Evolutionary conservation across 2,888 invertebrate species (phyloP).

Genomic region (Leptogaster cylindrica): DNA sequence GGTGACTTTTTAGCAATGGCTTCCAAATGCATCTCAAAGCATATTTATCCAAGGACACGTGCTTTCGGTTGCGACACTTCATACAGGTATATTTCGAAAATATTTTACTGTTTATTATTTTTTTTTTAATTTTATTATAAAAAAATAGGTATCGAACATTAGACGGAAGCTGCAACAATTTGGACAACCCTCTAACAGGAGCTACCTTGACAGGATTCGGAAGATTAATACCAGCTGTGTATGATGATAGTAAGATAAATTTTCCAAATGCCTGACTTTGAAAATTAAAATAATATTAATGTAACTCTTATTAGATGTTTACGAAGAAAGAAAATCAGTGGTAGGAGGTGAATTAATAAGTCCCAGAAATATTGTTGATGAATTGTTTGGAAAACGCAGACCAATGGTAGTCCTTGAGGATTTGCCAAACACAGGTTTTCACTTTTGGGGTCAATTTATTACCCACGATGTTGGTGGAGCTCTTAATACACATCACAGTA

Average conservation of each 20-base stretch:
- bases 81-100: neutral
- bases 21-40: conserved; percentile 1
- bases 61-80: neutral
- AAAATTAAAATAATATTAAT: neutral
- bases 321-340: conserved; percentile 27
- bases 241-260: conserved; percentile 43
- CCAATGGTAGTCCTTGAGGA: neutral
- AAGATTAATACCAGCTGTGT: conserved; percentile 30
- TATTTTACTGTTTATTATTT: neutral
- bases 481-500: conserved; percentile 18
- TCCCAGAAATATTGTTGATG: conserved; percentile 8
- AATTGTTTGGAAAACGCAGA: neutral
- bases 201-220: conserved; percentile 42
- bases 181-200: conserved; percentile 52
- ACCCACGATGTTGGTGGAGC: conserved; percentile 37
- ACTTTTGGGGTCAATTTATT: conserved; percentile 38
- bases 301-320: conserved; percentile 15
- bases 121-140: neutral
- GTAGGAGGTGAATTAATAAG: conserved; percentile 25
- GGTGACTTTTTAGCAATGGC: neutral
- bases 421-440: conserved; percentile 39
- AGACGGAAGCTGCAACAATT: conserved; percentile 92
- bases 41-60: conserved; percentile 11
- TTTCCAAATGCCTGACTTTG: neutral
- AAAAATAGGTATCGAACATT: conserved; percentile 70